A percentile compares a stretch with the other conserved stretches of the same genome.
Conservation (phyloP, 2,797 vertebrate species). For the Holocentrus rufus region DNA sequence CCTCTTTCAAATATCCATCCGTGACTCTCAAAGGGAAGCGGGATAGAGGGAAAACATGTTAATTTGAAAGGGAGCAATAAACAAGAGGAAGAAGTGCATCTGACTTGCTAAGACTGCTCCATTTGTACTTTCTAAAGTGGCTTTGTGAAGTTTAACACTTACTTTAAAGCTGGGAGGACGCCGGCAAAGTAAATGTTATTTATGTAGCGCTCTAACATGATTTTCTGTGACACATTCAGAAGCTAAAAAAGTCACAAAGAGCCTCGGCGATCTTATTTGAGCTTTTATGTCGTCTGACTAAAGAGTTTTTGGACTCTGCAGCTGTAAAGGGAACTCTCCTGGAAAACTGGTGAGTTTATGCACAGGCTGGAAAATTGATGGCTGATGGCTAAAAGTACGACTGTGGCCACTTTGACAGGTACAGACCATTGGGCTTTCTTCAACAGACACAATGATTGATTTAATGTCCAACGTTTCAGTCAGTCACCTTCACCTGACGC, state of each 20-base stretch:
- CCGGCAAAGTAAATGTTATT: background rate
- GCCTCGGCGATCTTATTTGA: background rate
- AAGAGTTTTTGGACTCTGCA: constrained; percentile 4
- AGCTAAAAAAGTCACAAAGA: background rate
- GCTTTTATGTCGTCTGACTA: constrained; percentile 9
- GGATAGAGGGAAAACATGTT: constrained; percentile 13
- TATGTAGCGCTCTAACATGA: background rate
- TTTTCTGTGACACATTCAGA: constrained; percentile 11
- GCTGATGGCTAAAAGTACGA: constrained; percentile 28
- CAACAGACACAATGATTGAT: too few relatives aligned
- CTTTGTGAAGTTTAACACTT: constrained; percentile 3
- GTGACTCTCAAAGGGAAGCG: constrained; percentile 20
- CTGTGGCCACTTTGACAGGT: constrained; percentile 13
- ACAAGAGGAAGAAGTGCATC: constrained; percentile 1
- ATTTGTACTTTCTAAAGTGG: background rate
- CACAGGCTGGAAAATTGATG: constrained; percentile 34
- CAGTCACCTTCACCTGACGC: too few relatives aligned
- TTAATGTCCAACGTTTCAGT: too few relatives aligned
- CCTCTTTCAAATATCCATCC: constrained; percentile 32
- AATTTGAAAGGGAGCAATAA: constrained; percentile 30
- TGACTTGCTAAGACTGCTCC: constrained; percentile 11
- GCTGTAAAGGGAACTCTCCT: constrained; percentile 42
- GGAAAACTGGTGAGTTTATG: constrained; percentile 28
- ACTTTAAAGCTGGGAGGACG: background rate
- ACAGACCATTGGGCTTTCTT: constrained; percentile 10